phyloP scores from a whole-genome alignment of 2,113 vertebrate genomes.

The Sciurus niger region DNA sequence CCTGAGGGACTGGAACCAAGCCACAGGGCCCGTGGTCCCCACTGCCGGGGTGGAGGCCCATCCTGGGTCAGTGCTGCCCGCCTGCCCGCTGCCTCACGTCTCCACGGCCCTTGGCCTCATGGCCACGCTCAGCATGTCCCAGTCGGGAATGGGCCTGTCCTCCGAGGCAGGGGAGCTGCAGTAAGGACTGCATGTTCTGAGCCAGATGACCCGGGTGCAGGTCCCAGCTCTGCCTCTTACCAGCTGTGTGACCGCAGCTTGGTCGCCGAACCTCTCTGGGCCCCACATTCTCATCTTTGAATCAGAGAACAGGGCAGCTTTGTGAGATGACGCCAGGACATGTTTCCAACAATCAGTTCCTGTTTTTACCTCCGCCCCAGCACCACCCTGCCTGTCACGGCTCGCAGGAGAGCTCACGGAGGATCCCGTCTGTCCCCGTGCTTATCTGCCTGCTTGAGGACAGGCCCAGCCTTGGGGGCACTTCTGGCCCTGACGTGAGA shows the following conservation, averaged over 20 bases:
- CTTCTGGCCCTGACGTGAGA: no score
- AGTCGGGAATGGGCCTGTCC: not conserved
- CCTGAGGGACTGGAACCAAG: not conserved
- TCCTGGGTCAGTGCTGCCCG: not conserved
- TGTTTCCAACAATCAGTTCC: no score
- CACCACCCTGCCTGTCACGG: no score
- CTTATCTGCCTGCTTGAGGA: no score
- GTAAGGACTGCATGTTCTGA: not conserved
- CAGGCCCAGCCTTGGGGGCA: no score
- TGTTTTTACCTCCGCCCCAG: no score
- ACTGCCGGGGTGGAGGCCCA: not conserved
- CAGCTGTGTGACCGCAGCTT: not conserved
- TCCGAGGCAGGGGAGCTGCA: no score
- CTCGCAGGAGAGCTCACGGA: no score
- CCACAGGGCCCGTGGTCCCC: not conserved
- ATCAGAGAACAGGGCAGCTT: not conserved
- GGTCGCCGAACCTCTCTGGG: not conserved
- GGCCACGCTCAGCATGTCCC: accelerated
- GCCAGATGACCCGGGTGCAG: not conserved
- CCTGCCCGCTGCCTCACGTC: accelerated
- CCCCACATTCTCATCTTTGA: not conserved
- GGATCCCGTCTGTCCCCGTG: no score
- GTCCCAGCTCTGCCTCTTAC: not conserved
- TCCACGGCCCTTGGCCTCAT: not conserved
- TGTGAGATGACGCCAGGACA: no score